These are phyloP conservation scores for Sycophila texana DNA, from an alignment of 2,888 invertebrate genomes.

Conservation along the genomic window DNA sequence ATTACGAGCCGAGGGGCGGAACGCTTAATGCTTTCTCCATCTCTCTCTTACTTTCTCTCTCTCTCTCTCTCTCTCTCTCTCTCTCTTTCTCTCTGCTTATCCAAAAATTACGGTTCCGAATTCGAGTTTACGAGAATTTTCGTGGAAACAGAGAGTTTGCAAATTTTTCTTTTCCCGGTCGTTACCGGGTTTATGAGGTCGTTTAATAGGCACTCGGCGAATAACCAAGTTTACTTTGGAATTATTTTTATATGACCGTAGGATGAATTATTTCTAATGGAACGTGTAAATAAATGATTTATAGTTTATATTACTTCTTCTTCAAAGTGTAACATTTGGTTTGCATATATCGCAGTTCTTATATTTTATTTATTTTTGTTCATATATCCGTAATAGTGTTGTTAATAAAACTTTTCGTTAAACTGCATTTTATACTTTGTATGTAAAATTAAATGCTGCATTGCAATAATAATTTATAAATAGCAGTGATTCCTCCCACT, in stretches of 20 bases:
- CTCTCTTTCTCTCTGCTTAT: conserved; percentile 43
- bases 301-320: too few relatives aligned
- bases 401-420: too few relatives aligned
- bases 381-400: too few relatives aligned
- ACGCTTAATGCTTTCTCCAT: not conserved
- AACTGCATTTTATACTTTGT: too few relatives aligned
- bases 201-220: not conserved
- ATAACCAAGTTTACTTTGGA: conserved; percentile 13
- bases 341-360: too few relatives aligned
- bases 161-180: conserved; percentile 14
- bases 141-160: not conserved
- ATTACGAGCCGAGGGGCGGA: conserved; percentile 34
- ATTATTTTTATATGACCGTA: conserved; percentile 17
- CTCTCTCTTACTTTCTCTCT: not conserved
- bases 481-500: too few relatives aligned
- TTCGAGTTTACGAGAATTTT: conserved; percentile 44
- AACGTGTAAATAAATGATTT: too few relatives aligned
- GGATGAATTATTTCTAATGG: not conserved
- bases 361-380: too few relatives aligned
- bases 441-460: too few relatives aligned
- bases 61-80: conserved; percentile 9
- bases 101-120: conserved; percentile 47
- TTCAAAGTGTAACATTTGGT: too few relatives aligned
- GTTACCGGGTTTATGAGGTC: conserved; percentile 8
- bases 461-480: too few relatives aligned